Base-by-base conservation (phyloP, 1,140 invertebrate species). In the Drosophila cardini region DNA sequence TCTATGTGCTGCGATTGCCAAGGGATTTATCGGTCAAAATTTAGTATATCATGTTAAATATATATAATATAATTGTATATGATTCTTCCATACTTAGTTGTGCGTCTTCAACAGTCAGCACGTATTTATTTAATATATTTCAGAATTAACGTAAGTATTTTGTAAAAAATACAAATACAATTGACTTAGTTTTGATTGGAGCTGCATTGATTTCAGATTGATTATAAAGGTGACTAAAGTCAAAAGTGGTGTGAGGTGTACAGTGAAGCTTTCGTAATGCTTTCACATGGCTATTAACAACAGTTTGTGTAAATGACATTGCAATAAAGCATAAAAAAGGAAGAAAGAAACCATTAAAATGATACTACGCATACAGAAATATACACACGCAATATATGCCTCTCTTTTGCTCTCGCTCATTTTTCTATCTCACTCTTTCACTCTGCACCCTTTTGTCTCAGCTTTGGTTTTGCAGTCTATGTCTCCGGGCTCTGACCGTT, bases 221-320 rank as follows among this genome's bases (percentile, higher is more conserved):
- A 48, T 16, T n/a, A n/a, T n/a, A 26, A 4, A 26, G 21, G 21
- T 46, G 18, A 18, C 18, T 46, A 16, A 6, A 18, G 18, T 30
- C 38, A 4, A 13, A n/a, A 50, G 16, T 40, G 38, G 16, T 9
- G 2, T 15, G 6, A 18, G 50, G 26, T 13, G 48, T 11, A 9
- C 4, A 18, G 18, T 50, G 21, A 4, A 13, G 21, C 32, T 53
- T 11, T 53, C 8, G 30, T 36, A 18, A 32, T 55, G 52, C 38
- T 38, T 42, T 38, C 55, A 38, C 55, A 42, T 30, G 76, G 83
- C 83, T 86, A 86, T 86, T 86, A 86, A 86, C 83, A 86, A 87
- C 83, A 87, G 83, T 86, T 87, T 82, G 83, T 80, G 76, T 69
- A 86, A 86, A 87, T 87, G 83, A 82, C 76, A 77, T 79, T 82